These are phyloP conservation scores for Typhlomys cinereus DNA, from an alignment of 2,113 vertebrate species.

Conservation along the genomic window DNA sequence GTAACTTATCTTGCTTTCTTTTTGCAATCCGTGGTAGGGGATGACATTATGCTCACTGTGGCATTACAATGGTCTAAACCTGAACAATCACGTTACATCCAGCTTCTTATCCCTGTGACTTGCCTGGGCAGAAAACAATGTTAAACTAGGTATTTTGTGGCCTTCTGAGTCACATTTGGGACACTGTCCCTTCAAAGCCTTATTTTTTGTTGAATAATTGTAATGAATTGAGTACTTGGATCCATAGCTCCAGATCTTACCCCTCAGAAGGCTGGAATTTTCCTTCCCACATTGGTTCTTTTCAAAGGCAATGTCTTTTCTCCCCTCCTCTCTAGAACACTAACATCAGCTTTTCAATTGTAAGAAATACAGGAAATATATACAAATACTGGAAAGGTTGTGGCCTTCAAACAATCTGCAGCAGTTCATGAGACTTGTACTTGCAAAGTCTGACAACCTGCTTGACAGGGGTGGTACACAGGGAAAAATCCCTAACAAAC, in stretches of 20 bases:
- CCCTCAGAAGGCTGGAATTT: constrained; percentile 1
- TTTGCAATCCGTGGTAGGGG: not conserved
- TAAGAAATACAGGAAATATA: constrained; percentile 39
- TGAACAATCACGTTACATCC: not conserved
- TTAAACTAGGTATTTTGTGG: not conserved
- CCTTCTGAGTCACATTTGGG: not conserved
- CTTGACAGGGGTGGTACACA: not conserved
- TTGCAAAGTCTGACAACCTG: not conserved
- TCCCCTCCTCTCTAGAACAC: not conserved
- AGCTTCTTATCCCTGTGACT: not conserved
- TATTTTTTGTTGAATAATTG: not conserved
- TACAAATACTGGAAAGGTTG: constrained; percentile 27
- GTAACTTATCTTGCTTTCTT: not conserved
- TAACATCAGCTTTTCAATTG: not conserved
- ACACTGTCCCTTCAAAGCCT: not conserved
- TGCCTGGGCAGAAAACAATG: not conserved
- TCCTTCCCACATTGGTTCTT: not conserved
- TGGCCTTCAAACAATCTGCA: constrained; percentile 7
- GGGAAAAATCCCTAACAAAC: not conserved
- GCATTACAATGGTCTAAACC: not conserved
- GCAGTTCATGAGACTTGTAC: not conserved
- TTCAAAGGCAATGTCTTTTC: not conserved
- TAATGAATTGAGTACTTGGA: not conserved
- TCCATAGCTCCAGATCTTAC: not conserved
- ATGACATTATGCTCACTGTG: not conserved